Conservation (phyloP, 2,113 vertebrate species). For the Sinocyclocheilus anshuiensis region DNA sequence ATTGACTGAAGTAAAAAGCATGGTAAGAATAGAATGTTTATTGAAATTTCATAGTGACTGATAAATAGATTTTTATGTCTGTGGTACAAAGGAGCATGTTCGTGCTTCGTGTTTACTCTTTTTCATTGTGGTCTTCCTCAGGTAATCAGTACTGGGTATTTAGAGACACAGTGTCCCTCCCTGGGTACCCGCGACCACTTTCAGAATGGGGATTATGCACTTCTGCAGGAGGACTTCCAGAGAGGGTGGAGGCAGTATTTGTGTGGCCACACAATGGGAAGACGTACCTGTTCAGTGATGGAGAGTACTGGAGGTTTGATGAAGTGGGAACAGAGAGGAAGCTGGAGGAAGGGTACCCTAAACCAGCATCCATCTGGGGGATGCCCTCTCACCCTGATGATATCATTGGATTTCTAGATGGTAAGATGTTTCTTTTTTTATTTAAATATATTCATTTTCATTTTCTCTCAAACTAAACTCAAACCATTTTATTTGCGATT, state of each 20-base stretch:
- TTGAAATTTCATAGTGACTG: no score
- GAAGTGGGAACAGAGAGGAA: slow-evolving; percentile 57
- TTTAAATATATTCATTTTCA: no score
- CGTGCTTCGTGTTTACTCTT: not conserved
- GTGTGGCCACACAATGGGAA: slow-evolving; percentile 78
- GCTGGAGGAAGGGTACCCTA: slow-evolving; percentile 72
- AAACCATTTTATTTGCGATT: not conserved
- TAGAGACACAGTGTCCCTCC: slow-evolving; percentile 67
- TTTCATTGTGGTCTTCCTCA: slow-evolving; percentile 31
- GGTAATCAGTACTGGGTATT: slow-evolving; percentile 76
- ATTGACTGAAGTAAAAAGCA: no score
- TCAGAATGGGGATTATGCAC: slow-evolving; percentile 65
- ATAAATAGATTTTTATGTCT: no score
- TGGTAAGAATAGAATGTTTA: no score
- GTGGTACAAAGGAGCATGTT: not conserved
- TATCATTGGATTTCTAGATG: slow-evolving; percentile 69
- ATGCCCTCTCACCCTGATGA: slow-evolving; percentile 71
- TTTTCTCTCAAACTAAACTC: not conserved
- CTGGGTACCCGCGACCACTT: slow-evolving; percentile 64
- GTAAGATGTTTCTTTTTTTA: slow-evolving; percentile 51
- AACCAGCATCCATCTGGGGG: slow-evolving; percentile 72
- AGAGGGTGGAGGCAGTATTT: slow-evolving; percentile 72
- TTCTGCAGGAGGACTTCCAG: not conserved
- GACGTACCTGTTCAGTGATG: slow-evolving; percentile 74
- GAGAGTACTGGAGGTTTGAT: slow-evolving; percentile 76